Evolutionary conservation across 92 coral and sea anemone genomes (phyloP), one percentile per base, ranked within the genome.

Genomic region (Umimayanthus kanabou): DNA sequence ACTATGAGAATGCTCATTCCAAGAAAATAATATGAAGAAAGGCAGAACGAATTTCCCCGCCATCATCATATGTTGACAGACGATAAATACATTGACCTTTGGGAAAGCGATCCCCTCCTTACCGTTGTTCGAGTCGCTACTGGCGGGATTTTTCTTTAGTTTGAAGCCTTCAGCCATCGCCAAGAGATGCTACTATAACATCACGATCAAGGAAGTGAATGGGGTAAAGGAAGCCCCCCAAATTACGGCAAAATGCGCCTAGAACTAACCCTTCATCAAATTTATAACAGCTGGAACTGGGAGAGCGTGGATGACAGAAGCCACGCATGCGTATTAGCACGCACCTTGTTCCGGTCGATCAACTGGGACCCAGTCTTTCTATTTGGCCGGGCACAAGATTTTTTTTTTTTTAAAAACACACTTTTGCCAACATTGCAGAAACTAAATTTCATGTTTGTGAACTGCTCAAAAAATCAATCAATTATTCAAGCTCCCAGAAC

Each of bases 131-230:
- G 91, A 91, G 70, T 92, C 94, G 79, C 89, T 79, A 77, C 88
- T 91, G 84, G 93, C 83, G 49, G 91, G 76, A 39, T 85, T 80
- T 72, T 91, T 91, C 82, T 94, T 94, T 85, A 95, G 88, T 93
- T 95, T 95, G 91, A 73, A 93, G 49, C 93, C 96, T 85, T 95
- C 98, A 72, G 98, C 93, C 98, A 95, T 95, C 64, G 10, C 77
- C 74, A 30, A 45, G 67, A 4, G n/a, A 67, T 49, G 47, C 18
- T 45, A 29, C 78, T 83, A 42, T 29, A 42, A 33, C 87, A 83
- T 83, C 4, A 33, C 57, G 39, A 14, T 23, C 13, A 45, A 43
- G 23, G 11, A 69, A 66, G 64, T 67, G 77, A 42, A 22, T 39
- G 72, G 53, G 39, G 74, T 39, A 69, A 69, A 45, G 42, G 76